These are phyloP conservation scores for Zaprionus africanus DNA, from an alignment of 1,140 invertebrate genomes.

Conservation along the genomic window DNA sequence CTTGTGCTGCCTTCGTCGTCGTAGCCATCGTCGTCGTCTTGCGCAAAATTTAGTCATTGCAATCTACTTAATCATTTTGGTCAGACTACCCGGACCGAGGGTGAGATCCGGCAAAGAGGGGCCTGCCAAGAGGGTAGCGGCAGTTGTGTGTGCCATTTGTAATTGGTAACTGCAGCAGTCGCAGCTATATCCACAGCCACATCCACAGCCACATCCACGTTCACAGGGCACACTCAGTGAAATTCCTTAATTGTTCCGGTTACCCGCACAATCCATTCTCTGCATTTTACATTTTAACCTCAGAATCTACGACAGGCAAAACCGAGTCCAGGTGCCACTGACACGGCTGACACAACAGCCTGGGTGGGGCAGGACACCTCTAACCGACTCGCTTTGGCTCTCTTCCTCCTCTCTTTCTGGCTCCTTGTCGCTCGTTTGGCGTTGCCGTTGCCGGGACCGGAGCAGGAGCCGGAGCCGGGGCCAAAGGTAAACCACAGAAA, in stretches of 20 bases:
- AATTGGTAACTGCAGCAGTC: constrained; percentile 61
- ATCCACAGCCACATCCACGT: constrained; percentile 11
- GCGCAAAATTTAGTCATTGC: constrained; percentile 77
- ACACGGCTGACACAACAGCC: constrained; percentile 57
- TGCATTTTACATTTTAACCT: constrained; percentile 83
- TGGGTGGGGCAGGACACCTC: not conserved
- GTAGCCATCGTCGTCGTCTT: constrained; percentile 58
- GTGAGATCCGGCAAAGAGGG: too few species aligned
- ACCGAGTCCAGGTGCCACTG: constrained; percentile 76
- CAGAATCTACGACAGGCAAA: constrained; percentile 73
- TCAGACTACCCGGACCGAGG: constrained; percentile 28
- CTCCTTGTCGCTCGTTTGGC: constrained; percentile 24
- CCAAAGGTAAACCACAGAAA: constrained; percentile 82
- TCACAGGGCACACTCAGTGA: constrained; percentile 28
- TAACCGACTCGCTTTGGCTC: not conserved
- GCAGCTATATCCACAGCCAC: constrained; percentile 4
- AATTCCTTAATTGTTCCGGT: constrained; percentile 83
- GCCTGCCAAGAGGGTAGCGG: not conserved
- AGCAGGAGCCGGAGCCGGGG: constrained; percentile 56
- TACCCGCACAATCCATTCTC: constrained; percentile 83
- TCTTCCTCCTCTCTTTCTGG: not conserved
- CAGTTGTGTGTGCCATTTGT: constrained; percentile 64
- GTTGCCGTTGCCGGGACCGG: constrained; percentile 2
- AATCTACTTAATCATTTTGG: constrained; percentile 81
- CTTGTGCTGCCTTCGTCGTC: constrained; percentile 21